phyloP scores from a whole-genome alignment of 1,140 invertebrate species.

The Drosophila tsacasi region DNA sequence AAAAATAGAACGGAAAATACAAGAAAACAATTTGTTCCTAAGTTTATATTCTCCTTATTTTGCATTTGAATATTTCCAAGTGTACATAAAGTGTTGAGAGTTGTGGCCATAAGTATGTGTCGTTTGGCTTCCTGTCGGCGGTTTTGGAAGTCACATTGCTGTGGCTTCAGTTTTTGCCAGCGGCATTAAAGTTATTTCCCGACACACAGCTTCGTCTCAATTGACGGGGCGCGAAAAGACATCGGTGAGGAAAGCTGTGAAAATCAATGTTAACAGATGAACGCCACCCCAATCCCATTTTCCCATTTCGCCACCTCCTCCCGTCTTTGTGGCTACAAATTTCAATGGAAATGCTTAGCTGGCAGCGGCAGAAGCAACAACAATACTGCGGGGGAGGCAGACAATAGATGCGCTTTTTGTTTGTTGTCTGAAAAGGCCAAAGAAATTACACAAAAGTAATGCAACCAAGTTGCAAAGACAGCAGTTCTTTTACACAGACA shows the following conservation, averaged over 20 bases:
- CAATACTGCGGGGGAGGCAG: not conserved
- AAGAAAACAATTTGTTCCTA: too few species aligned
- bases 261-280: constrained; percentile 60
- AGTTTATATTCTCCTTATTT: not conserved
- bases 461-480: constrained; percentile 34
- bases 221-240: constrained; percentile 34
- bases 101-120: constrained; percentile 29
- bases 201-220: constrained; percentile 33
- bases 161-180: constrained; percentile 56
- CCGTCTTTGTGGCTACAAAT: constrained; percentile 5
- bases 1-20: too few species aligned
- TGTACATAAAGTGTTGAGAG: constrained; percentile 22
- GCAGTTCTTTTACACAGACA: constrained; percentile 21
- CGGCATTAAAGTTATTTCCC: constrained; percentile 36
- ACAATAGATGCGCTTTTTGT: constrained; percentile 42
- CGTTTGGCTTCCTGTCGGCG: constrained; percentile 54
- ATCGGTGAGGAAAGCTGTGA: constrained; percentile 42
- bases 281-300: not conserved
- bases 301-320: not conserved
- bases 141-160: constrained; percentile 62
- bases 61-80: not conserved
- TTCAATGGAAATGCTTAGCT: constrained; percentile 42
- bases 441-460: constrained; percentile 62
- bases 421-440: constrained; percentile 46
- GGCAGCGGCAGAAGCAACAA: constrained; percentile 12